Percentiles rank a stretch among this genome's conserved stretches.
phyloP scores from a whole-genome alignment of 1,140 invertebrate species.

The Drosophila triauraria region DNA sequence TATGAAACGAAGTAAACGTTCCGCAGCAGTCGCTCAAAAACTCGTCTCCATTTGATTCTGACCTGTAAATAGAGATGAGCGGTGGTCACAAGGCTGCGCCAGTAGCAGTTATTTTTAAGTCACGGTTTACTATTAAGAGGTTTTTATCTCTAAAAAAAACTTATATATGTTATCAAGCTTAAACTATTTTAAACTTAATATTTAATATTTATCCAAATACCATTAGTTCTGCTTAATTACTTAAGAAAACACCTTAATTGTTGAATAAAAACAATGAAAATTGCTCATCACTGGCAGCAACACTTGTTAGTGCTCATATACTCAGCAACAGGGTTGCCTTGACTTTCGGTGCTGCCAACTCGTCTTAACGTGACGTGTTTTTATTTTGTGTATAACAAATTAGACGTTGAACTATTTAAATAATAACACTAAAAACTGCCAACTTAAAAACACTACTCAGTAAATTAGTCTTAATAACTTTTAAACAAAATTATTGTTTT shows the following conservation, averaged over 20 bases:
- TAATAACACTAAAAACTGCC: neutral
- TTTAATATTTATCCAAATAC: too few relatives aligned
- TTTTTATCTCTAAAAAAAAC: neutral
- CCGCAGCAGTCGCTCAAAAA: constrained; percentile 32
- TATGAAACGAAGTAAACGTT: constrained; percentile 74
- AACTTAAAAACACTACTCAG: neutral
- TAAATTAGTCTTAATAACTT: neutral
- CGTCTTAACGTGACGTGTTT: constrained; percentile 50
- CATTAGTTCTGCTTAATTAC: too few relatives aligned
- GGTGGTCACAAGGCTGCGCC: neutral
- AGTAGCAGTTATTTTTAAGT: constrained; percentile 29
- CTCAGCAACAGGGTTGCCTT: constrained; percentile 61
- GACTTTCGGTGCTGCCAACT: constrained; percentile 51
- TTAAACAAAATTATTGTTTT: too few relatives aligned
- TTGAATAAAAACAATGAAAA: neutral
- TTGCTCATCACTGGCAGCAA: constrained; percentile 36
- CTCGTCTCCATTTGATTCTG: constrained; percentile 30
- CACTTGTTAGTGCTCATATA: constrained; percentile 51
- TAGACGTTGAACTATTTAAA: constrained; percentile 6
- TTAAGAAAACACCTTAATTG: too few relatives aligned
- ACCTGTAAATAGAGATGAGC: constrained; percentile 24
- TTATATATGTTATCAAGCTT: too few relatives aligned
- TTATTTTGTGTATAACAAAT: constrained; percentile 10
- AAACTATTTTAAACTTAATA: neutral
- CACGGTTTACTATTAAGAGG: neutral